Evolutionary conservation across 2,888 invertebrate species (phyloP).

Genomic region (Neoitamus cyanurus): DNA sequence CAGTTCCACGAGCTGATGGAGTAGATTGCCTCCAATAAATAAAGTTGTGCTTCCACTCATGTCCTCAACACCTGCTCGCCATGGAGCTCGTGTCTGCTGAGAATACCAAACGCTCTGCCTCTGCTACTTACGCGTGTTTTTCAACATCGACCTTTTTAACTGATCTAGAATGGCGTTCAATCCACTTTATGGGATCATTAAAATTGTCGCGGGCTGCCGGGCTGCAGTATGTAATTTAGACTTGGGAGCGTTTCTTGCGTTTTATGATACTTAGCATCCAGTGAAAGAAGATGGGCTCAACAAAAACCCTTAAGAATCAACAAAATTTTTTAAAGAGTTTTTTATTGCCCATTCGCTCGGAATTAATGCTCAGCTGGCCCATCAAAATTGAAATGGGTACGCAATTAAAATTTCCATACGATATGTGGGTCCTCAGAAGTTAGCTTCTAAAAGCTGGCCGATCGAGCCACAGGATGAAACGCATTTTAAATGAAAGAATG

Average conservation of each 20-base stretch:
- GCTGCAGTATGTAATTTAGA: not conserved
- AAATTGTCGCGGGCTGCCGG: not conserved
- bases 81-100: not conserved
- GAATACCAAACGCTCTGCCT: not conserved
- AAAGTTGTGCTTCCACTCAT: not conserved
- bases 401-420: not conserved
- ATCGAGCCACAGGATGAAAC: too few relatives aligned
- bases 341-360: not conserved
- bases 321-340: not conserved
- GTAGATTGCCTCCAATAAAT: not conserved
- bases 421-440: not conserved
- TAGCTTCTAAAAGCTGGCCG: not conserved
- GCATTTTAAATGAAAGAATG: too few relatives aligned
- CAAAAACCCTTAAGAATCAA: not conserved
- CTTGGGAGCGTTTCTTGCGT: not conserved
- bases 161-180: not conserved
- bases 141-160: not conserved
- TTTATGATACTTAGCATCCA: not conserved
- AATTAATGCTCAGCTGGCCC: not conserved
- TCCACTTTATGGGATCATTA: slow-evolving; percentile 12
- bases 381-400: not conserved
- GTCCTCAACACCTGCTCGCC: not conserved
- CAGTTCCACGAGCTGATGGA: not conserved
- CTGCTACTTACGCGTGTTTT: not conserved
- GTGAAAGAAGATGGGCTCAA: not conserved